Evolutionary conservation across 2,113 vertebrate species (phyloP).

Genomic region (Rhineura floridana): DNA sequence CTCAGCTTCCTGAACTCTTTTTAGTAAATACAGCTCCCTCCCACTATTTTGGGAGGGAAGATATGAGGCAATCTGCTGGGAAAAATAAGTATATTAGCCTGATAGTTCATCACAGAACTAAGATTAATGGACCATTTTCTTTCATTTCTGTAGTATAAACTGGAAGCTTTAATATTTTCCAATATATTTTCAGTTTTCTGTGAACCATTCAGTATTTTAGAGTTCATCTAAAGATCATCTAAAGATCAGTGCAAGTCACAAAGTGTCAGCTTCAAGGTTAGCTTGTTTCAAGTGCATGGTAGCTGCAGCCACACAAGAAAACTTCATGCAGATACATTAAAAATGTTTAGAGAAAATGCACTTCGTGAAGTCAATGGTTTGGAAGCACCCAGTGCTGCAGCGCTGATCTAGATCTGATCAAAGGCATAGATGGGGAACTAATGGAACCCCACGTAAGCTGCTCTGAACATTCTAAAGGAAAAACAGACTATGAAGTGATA

Average conservation of each 20-base stretch:
- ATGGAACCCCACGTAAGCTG: neutral
- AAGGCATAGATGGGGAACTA: neutral
- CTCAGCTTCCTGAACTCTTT: slow-evolving; percentile 73
- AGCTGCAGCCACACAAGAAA: neutral
- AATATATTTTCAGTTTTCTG: neutral
- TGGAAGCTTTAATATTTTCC: neutral
- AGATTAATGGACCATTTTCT: neutral
- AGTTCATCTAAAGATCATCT: no score
- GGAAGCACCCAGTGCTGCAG: neutral
- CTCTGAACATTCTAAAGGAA: neutral
- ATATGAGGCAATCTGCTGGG: slow-evolving; percentile 60
- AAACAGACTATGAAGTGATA: neutral
- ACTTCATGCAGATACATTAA: neutral
- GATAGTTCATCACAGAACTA: neutral
- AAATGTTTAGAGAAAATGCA: neutral
- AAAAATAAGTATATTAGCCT: slow-evolving; percentile 13
- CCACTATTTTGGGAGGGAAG: slow-evolving; percentile 55
- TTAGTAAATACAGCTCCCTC: slow-evolving; percentile 73
- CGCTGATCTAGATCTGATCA: neutral
- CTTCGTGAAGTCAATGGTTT: neutral
- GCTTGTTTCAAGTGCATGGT: neutral
- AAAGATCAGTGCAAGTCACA: no score
- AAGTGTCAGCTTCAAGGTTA: neutral
- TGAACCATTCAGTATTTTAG: neutral
- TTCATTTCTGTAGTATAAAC: neutral